Base-by-base conservation (phyloP, 2,888 invertebrate genomes). In the Drosophila dives region DNA sequence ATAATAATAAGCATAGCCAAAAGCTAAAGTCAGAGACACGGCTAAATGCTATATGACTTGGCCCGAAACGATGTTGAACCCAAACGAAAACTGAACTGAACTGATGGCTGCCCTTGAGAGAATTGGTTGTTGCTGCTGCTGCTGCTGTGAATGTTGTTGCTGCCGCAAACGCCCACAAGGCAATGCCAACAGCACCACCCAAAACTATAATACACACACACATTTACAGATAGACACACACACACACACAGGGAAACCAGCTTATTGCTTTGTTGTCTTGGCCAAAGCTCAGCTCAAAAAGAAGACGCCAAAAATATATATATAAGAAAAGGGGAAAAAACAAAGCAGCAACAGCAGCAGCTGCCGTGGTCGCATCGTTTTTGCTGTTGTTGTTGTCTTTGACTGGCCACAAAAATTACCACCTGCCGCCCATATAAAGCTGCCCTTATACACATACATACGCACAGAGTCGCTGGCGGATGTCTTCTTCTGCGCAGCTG, bases 341-440 rank as follows among this genome's bases (percentile, higher is more conserved):
- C 12, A 36, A 20, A 54, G 26, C 33, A 53, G 54, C 75, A 77
- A 38, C 77, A 77, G 40, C 80, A 72, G 87, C 85, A 67, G 88
- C 88, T 82, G 89, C 81, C 81, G 54, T 74, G 81, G 54, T 80
- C 88, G 77, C 73, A 79, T 79, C 83, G 54, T 70, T 78, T 70
- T 56, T n/a, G 55, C 38, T 64, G 66, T 36, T 72, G 63, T 29
- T 72, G 56, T 62, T 73, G 60, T 61, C 72, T 66, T 54, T 64
- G 64, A 17, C 77, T 73, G 71, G 89, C 87, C 81, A 83, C 74
- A 86, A 83, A 89, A 88, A 77, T 81, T 90, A 90, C 90, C 91
- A 90, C 91, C 91, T 91, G 91, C 90, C 90, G 89, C 91, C 91
- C 91, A 91, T 90, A 89, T 80, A 83, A 78, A 77, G 77, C 75